Conservation (phyloP, 2,113 vertebrate species). For the Austrofundulus limnaeus region DNA sequence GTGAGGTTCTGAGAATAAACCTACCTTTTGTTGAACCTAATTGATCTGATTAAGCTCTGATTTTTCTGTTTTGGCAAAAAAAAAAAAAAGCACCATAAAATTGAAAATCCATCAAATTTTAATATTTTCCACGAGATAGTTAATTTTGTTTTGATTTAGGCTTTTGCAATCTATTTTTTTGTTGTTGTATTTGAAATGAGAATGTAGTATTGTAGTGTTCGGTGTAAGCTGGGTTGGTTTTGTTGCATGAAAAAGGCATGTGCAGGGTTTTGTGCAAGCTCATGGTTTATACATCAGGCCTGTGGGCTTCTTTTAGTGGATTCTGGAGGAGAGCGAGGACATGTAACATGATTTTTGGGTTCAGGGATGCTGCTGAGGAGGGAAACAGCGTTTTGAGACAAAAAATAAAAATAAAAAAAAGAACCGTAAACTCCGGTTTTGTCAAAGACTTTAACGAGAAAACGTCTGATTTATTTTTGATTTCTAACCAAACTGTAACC, state of each 20-base stretch:
- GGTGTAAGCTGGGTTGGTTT: background rate
- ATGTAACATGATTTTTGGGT: conserved; percentile 18
- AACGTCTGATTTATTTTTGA: background rate
- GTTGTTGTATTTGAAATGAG: too few species aligned
- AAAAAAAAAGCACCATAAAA: too few species aligned
- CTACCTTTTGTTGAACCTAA: background rate
- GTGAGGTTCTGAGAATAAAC: too few species aligned
- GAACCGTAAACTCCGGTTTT: conserved; percentile 13
- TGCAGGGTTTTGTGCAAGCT: background rate
- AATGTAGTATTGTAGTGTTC: too few species aligned
- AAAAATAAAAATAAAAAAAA: too few species aligned
- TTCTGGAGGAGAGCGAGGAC: background rate
- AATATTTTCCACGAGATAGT: too few species aligned
- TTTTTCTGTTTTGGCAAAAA: too few species aligned
- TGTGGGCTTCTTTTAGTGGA: background rate
- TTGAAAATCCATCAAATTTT: too few species aligned
- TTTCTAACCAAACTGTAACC: background rate
- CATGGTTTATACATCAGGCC: conserved; percentile 3
- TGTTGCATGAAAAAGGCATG: background rate
- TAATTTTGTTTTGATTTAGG: too few species aligned
- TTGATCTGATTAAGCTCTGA: background rate
- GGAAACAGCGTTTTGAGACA: conserved; percentile 21
- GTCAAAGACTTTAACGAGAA: background rate
- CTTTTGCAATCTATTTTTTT: background rate
- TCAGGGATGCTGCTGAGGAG: conserved; percentile 16